phyloP scores from a whole-genome alignment of 2,888 invertebrate species.

The Callyntrura guangdongensis region DNA sequence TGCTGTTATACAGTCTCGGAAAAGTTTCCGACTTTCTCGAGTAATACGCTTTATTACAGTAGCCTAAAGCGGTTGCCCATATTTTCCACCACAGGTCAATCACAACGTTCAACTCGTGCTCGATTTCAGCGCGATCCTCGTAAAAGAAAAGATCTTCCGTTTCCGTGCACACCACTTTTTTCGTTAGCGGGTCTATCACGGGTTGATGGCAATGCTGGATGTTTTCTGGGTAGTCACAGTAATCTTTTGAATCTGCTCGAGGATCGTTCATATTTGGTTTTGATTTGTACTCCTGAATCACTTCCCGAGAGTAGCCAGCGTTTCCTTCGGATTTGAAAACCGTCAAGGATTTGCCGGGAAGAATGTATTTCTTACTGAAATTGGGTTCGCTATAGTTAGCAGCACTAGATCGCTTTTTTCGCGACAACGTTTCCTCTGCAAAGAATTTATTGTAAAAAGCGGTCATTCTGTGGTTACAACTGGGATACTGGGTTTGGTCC shows the following conservation, averaged over 20 bases:
- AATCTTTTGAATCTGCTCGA: neutral
- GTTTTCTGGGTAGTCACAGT: slow-evolving; percentile 33
- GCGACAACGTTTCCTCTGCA: no score
- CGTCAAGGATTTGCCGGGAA: slow-evolving; percentile 41
- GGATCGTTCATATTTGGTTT: slow-evolving; percentile 57
- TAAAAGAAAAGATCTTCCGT: slow-evolving; percentile 67
- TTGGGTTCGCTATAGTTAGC: neutral
- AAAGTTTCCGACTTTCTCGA: slow-evolving; percentile 73
- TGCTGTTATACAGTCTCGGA: slow-evolving; percentile 72
- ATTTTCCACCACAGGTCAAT: slow-evolving; percentile 79
- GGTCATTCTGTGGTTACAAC: neutral
- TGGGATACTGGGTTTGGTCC: neutral
- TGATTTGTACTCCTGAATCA: slow-evolving; percentile 31
- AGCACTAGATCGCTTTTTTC: neutral
- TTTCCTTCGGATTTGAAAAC: slow-evolving; percentile 36
- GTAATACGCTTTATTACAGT: slow-evolving; percentile 69
- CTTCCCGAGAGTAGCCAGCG: slow-evolving; percentile 22
- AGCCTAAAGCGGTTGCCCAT: slow-evolving; percentile 72
- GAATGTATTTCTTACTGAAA: slow-evolving; percentile 6
- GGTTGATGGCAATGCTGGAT: slow-evolving; percentile 36
- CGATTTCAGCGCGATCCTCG: slow-evolving; percentile 71
- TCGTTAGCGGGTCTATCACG: neutral
- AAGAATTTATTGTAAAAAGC: neutral
- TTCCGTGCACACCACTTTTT: neutral
- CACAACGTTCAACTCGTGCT: slow-evolving; percentile 72